These are phyloP conservation scores for Paratrypauchen microcephalus DNA, from an alignment of 2,797 vertebrate genomes.

Conservation along the genomic window DNA sequence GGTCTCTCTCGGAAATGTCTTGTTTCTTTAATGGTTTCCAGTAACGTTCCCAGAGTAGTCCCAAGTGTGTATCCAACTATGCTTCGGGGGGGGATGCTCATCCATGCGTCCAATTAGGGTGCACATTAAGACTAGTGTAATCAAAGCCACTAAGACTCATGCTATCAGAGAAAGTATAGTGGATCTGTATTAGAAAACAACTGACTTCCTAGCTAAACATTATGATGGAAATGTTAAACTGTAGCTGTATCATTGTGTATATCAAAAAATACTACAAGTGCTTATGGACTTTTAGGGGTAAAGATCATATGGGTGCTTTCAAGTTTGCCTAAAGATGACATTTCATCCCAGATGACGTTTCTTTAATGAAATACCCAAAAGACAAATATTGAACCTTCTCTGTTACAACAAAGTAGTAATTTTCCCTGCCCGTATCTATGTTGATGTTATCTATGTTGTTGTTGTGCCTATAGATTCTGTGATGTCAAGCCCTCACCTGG, in stretches of 20 bases:
- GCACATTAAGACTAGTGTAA: constrained; percentile 45
- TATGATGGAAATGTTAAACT: neutral
- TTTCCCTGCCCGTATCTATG: too few relatives aligned
- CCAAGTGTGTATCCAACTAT: constrained; percentile 52
- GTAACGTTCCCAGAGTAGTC: constrained; percentile 69
- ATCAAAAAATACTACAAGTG: too few relatives aligned
- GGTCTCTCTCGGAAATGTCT: constrained; percentile 73
- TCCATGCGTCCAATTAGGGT: constrained; percentile 58
- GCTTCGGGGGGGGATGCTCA: constrained; percentile 49
- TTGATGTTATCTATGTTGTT: too few relatives aligned
- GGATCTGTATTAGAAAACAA: constrained; percentile 38
- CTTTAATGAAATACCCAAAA: too few relatives aligned
- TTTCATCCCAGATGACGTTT: too few relatives aligned
- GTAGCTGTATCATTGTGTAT: neutral
- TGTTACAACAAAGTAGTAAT: too few relatives aligned
- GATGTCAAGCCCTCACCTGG: too few relatives aligned
- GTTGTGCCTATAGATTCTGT: too few relatives aligned
- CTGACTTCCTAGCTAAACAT: neutral
- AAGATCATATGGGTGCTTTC: too few relatives aligned
- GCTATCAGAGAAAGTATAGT: constrained; percentile 29
- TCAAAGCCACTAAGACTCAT: constrained; percentile 44
- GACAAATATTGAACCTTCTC: too few relatives aligned
- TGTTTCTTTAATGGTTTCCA: constrained; percentile 79
- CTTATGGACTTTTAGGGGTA: too few relatives aligned
- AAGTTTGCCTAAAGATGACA: too few relatives aligned